A percentile compares a stretch with the other conserved stretches of the same genome.
phyloP scores from a whole-genome alignment of 2,113 vertebrate species.

The Astatoreochromis straeleni region DNA sequence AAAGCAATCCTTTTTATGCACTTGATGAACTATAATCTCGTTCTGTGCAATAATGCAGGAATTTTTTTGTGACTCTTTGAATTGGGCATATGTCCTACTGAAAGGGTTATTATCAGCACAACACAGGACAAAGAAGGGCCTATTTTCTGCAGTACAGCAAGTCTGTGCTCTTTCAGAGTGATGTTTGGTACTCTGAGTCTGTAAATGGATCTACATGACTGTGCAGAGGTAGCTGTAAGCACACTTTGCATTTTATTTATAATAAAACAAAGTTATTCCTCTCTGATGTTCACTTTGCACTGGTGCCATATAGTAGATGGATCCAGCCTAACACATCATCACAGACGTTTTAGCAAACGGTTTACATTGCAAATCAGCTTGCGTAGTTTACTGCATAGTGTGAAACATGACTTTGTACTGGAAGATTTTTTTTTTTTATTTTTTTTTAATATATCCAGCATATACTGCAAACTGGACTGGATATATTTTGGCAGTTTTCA shows the following conservation, averaged over 20 bases:
- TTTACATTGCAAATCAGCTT: neutral
- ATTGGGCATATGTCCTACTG: neutral
- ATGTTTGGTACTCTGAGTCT: neutral
- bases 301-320: neutral
- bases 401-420: neutral
- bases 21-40: neutral
- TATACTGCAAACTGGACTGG: neutral
- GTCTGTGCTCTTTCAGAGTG: neutral
- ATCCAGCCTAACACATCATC: neutral
- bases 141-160: neutral
- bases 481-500: neutral
- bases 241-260: neutral
- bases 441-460: neutral
- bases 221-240: neutral
- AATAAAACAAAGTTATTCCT: neutral
- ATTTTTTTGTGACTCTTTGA: neutral
- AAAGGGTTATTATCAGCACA: neutral
- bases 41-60: neutral
- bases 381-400: neutral
- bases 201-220: neutral
- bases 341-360: neutral
- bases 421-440: neutral
- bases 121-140: neutral
- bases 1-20: neutral
- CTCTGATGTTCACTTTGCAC: neutral